A percentile compares a stretch with the other conserved stretches of the same genome.
phyloP scores from a whole-genome alignment of 2,888 invertebrate genomes.

The Augochlorella aurata region DNA sequence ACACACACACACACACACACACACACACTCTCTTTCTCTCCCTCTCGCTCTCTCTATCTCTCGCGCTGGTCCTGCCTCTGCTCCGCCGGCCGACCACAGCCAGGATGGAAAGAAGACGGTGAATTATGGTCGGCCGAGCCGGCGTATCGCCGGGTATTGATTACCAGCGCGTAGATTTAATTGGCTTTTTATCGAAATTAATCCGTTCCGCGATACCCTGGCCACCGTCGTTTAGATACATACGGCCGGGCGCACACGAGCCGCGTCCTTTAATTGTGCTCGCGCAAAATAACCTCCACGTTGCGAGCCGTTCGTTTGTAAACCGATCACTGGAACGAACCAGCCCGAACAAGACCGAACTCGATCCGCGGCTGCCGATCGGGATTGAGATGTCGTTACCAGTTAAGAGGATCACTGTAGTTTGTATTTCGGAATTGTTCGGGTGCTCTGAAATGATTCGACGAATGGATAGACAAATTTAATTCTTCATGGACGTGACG shows the following conservation, averaged over 20 bases:
- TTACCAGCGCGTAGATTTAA: slow-evolving; percentile 67
- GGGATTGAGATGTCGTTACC: slow-evolving; percentile 22
- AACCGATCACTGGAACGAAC: slow-evolving; percentile 19
- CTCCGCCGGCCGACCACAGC: slow-evolving; percentile 10
- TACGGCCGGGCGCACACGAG: slow-evolving; percentile 1
- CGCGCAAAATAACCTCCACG: slow-evolving; percentile 17
- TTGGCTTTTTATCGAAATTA: slow-evolving; percentile 70
- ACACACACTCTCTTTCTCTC: too few relatives aligned
- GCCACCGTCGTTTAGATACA: slow-evolving; percentile 33
- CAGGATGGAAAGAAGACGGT: slow-evolving; percentile 23
- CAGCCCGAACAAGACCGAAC: neutral
- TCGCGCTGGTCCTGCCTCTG: neutral
- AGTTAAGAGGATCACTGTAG: neutral
- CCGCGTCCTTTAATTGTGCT: slow-evolving; percentile 44
- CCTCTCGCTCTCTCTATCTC: too few relatives aligned
- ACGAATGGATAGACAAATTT: too few relatives aligned
- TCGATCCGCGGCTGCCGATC: slow-evolving; percentile 15
- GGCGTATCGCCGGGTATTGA: slow-evolving; percentile 57
- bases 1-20: too few relatives aligned
- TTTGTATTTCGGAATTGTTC: neutral
- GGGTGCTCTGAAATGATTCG: neutral
- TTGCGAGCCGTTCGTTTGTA: neutral
- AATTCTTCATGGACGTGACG: too few relatives aligned
- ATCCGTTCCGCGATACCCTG: slow-evolving; percentile 53
- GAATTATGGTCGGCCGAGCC: slow-evolving; percentile 42